phyloP scores from a whole-genome alignment of 2,113 vertebrate genomes.

The Lagopus muta region DNA sequence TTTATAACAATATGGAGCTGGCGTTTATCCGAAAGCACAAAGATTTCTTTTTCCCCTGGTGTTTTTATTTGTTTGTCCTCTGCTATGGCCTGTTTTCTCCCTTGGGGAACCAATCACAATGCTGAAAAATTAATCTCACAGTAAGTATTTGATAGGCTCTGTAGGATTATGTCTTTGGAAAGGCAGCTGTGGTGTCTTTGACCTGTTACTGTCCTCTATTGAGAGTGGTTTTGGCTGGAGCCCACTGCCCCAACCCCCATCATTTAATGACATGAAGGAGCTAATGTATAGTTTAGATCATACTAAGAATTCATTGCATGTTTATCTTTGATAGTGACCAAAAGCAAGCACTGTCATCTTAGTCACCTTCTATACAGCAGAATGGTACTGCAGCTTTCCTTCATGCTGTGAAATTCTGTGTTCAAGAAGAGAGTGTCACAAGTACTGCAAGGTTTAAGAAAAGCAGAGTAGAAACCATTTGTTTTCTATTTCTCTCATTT shows the following conservation, averaged over 20 bases:
- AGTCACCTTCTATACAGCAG: not conserved
- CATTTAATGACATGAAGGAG: not conserved
- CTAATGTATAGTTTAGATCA: not conserved
- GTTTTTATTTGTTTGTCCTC: not conserved
- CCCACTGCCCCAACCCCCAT: not conserved
- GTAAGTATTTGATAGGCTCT: not conserved
- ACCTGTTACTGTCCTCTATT: not conserved
- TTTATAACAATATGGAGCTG: not conserved
- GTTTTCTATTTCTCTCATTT: not conserved
- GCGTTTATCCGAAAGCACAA: not conserved
- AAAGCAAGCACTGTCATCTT: not conserved
- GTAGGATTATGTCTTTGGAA: slow-evolving; percentile 5
- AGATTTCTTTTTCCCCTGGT: not conserved
- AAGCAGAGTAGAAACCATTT: not conserved
- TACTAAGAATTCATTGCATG: not conserved
- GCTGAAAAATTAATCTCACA: slow-evolving; percentile 33
- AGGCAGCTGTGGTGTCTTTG: not conserved
- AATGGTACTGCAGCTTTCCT: not conserved
- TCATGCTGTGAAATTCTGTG: not conserved
- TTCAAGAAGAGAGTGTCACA: not conserved
- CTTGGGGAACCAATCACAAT: not conserved
- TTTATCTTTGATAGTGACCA: not conserved
- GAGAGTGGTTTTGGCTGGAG: not conserved
- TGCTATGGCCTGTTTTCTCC: not conserved
- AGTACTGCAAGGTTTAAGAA: not conserved